These are phyloP conservation scores for Geotrypetes seraphini DNA, from an alignment of 2,797 vertebrate genomes.

Conservation along the genomic window DNA sequence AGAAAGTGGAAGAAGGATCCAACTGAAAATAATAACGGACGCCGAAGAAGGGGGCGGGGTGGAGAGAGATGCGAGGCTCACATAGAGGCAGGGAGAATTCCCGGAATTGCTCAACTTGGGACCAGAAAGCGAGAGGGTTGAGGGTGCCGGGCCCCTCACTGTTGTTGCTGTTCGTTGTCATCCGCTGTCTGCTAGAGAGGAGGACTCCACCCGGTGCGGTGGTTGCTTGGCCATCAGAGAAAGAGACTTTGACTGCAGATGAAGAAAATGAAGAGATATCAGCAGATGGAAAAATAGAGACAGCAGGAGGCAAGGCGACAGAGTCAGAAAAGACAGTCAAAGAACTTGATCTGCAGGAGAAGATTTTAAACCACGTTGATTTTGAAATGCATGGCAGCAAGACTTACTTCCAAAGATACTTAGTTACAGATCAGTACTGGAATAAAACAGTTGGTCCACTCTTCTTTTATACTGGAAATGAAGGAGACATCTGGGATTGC, in stretches of 20 bases:
- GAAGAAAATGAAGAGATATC: neutral
- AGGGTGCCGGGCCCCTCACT: no score
- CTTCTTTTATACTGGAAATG: constrained; percentile 91
- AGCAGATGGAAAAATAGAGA: neutral
- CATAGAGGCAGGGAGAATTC: no score
- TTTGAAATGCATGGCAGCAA: constrained; percentile 61
- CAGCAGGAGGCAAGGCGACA: neutral
- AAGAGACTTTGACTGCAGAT: neutral
- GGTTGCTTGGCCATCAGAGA: no score
- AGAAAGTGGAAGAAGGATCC: no score
- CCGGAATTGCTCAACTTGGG: no score
- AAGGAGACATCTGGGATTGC: constrained; percentile 78
- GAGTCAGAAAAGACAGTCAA: neutral
- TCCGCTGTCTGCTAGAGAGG: no score
- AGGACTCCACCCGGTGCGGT: no score
- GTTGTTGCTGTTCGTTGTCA: no score
- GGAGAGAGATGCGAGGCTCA: no score
- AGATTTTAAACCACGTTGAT: constrained; percentile 80
- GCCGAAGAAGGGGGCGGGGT: no score
- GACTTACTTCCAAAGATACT: constrained; percentile 73
- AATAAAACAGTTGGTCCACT: constrained; percentile 63
- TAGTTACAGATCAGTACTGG: constrained; percentile 74
- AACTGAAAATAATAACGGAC: no score
- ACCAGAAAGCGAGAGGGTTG: no score
- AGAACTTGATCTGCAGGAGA: constrained; percentile 51